Base-by-base conservation (phyloP, 2,113 vertebrate species). In the Indicator maculatus region DNA sequence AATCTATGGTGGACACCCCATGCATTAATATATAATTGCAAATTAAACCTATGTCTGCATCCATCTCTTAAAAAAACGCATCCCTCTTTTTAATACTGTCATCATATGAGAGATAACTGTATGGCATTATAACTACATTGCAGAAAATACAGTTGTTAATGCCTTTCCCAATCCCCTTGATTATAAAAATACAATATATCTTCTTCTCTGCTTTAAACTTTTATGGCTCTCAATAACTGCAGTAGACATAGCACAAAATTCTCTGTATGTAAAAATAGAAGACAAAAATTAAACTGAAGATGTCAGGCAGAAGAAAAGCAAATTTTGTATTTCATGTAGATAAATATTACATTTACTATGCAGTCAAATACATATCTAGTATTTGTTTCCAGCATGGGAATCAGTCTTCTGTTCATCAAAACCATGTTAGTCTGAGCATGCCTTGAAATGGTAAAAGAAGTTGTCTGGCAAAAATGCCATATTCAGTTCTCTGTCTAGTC, bases 41-140 rank as follows among this genome's bases (percentile, higher is more conserved):
- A 0, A 0, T 58, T 38, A 89, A 75, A 15, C 15, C 70, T 28
- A 9, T 16, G 17, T 28, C n/a, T 83, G 16, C 2, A 0, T 65
- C 89, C 17, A 20, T 28, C 33, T 39, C 28, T n/a, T 45, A 53
- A 38, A 10, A 33, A 65, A 77, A 13, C 50, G 26, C 9, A 6
- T 3, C 1, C 11, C 16, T 44, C 47, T 8, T 26, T 39, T n/a
- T 69, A 60, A 52, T 59, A 2, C 41, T 58, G 36, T 75, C 47
- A 67, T 16, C 19, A 53, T 23, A 16, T 23, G 70, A 60, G 73
- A 56, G 28, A 11, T 6, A 53, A 56, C 17, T 59, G 17, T 27
- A 63, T 80, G 38, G 87, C 36, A 58, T 24, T 47, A 26, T 24
- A 56, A 26, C 31, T 27, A 8, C 24, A 28, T 33, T 66, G 20